Conservation (phyloP, 2,113 vertebrate genomes). For the Dicrurus megarhynchus region DNA sequence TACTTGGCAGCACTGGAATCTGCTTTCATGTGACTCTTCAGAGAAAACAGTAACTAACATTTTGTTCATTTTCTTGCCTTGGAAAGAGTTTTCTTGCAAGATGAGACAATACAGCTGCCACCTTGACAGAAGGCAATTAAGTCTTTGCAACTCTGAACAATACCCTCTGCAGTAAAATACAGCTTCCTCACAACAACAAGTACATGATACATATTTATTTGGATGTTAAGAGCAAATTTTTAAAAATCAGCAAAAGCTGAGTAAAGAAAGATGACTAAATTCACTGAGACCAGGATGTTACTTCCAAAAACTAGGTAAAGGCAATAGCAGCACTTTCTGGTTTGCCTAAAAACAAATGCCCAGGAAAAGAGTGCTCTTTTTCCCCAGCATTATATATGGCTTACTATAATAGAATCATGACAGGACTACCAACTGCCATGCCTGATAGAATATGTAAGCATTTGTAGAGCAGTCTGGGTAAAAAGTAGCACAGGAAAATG, state of each 20-base stretch:
- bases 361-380: background rate
- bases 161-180: background rate
- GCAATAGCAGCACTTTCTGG: background rate
- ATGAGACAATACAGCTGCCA: background rate
- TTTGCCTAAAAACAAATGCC: background rate
- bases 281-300: background rate
- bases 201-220: background rate
- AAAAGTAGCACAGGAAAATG: background rate
- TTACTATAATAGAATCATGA: background rate
- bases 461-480: background rate
- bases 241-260: background rate
- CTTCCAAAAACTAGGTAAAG: background rate
- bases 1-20: background rate
- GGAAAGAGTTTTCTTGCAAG: background rate
- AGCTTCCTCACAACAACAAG: background rate
- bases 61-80: background rate
- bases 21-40: background rate
- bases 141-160: background rate
- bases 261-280: background rate
- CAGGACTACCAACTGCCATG: background rate
- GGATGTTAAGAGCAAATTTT: background rate
- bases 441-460: background rate
- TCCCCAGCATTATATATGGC: background rate
- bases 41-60: background rate
- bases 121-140: background rate